Evolutionary conservation across 2,888 invertebrate genomes (phyloP), one percentile per base, ranked within the genome.

Genomic region (Cremastinae sp.): DNA sequence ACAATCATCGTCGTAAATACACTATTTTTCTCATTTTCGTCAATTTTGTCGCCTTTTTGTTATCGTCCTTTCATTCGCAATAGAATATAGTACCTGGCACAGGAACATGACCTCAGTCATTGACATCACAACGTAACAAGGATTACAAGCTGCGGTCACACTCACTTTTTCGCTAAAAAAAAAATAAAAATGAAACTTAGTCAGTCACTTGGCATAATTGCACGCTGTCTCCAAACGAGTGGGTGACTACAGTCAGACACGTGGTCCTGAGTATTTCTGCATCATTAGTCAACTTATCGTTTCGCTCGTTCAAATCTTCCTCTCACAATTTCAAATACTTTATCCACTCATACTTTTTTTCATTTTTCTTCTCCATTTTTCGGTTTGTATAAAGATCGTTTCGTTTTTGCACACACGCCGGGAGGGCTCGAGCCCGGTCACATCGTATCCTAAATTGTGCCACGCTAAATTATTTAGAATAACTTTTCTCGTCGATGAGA

Each of bases 31-130:
- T 56, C 61, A 14, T 68, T 49, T 56, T 54, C n/a, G 9, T 68
- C 58, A 49, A 56, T 53, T 65, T 36, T 68, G 54, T 68, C 70
- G 72, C 65, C 58, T 69, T 66, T 41, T 64, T 76, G 62, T 70
- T 76, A 54, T 71, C 68, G 47, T 72, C 64, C 68, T 73, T 53
- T 65, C 43, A 54, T 62, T 47, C 38, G 56, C 54, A 61, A 79
- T 79, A 78, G 80, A 80, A 82, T 82, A 83, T 80, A 87, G 88
- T 88, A 88, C 87, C 89, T 90, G 89, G 89, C 89, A 90, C 89
- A 89, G 89, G 89, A 90, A 90, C 89, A 89, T 90, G 89, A 90
- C 89, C 86, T 87, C 87, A 87, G 88, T 89, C 89, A 90, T 89
- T 88, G 88, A 85, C 88, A 89, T 89, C 89, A 89, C 89, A 89